These are phyloP conservation scores for Troides oblongomaculatus DNA, from an alignment of 2,888 invertebrate species.

Conservation along the genomic window DNA sequence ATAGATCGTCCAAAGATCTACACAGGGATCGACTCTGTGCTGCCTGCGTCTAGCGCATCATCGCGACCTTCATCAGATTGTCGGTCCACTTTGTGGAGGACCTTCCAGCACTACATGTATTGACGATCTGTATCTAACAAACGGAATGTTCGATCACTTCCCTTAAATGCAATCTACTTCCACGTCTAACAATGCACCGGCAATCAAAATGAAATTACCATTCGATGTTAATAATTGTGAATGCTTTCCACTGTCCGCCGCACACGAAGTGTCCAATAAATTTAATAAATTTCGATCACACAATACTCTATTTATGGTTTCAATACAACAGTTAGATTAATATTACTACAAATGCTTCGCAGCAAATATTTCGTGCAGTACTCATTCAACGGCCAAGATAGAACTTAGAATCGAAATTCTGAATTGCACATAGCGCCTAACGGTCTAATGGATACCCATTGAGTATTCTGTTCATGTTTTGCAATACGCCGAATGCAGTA, in stretches of 20 bases:
- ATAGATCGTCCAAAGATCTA: no score
- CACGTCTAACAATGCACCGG: neutral
- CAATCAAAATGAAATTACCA: conserved; percentile 5
- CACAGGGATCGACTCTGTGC: no score
- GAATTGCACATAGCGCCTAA: conserved; percentile 29
- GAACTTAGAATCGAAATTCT: conserved; percentile 25
- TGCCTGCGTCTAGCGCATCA: no score
- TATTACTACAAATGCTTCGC: conserved; percentile 20
- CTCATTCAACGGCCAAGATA: conserved; percentile 28
- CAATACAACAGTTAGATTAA: conserved; percentile 34
- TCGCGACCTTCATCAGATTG: no score
- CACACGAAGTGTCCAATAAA: conserved; percentile 36
- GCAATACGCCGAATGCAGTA: conserved; percentile 21
- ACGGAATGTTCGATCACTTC: no score
- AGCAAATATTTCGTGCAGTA: conserved; percentile 23
- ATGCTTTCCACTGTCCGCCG: conserved; percentile 34
- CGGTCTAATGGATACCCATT: conserved; percentile 23
- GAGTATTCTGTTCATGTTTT: conserved; percentile 25
- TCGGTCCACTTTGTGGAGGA: no score
- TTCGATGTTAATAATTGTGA: conserved; percentile 23
- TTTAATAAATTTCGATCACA: conserved; percentile 52
- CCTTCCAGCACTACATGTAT: no score
- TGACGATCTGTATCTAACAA: no score
- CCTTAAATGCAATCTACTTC: neutral
- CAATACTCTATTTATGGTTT: conserved; percentile 51